Conservation (phyloP, 2,888 invertebrate genomes). For the Anagyrus pseudococci region DNA sequence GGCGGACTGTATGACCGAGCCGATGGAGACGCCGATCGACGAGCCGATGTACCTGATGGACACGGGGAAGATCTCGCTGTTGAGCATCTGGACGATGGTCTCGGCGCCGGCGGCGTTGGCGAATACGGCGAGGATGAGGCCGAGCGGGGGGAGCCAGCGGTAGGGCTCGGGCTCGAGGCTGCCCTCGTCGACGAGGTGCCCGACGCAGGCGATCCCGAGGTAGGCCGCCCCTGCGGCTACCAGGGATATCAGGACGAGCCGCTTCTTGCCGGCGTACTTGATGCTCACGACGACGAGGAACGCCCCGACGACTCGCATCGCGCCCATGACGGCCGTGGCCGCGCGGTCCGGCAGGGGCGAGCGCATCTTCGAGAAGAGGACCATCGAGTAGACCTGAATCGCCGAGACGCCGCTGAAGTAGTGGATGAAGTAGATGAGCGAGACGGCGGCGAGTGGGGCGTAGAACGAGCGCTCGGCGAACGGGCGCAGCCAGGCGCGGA, state of each 20-base stretch:
- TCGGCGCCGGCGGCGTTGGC: conserved; percentile 74
- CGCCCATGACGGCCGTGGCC: conserved; percentile 23
- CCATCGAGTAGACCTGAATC: conserved; percentile 19
- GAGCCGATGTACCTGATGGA: conserved; percentile 18
- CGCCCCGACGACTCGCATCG: conserved; percentile 62
- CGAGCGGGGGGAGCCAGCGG: conserved; percentile 72
- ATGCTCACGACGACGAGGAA: conserved; percentile 14
- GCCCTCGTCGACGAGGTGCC: conserved; percentile 47
- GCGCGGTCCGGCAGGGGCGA: conserved; percentile 9
- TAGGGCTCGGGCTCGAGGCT: conserved; percentile 18
- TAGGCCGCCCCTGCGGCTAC: background rate
- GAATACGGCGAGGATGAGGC: conserved; percentile 72
- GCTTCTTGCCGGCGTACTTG: conserved; percentile 9
- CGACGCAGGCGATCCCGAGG: conserved; percentile 66
- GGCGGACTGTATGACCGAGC: conserved; percentile 1
- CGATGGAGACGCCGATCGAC: conserved; percentile 16
- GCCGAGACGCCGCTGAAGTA: conserved; percentile 17
- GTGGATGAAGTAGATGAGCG: conserved; percentile 16
- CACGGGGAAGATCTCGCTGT: conserved; percentile 21
- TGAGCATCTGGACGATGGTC: conserved; percentile 71
- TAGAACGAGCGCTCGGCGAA: conserved; percentile 53
- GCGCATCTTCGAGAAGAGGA: conserved; percentile 21
- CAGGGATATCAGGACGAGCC: conserved; percentile 9
- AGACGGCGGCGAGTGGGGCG: conserved; percentile 9
- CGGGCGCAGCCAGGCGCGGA: too few species aligned